Percentiles rank a stretch among this genome's conserved stretches.
These are phyloP conservation scores for Lophotriccus pileatus DNA, from an alignment of 2,797 vertebrate genomes.

Conservation along the genomic window DNA sequence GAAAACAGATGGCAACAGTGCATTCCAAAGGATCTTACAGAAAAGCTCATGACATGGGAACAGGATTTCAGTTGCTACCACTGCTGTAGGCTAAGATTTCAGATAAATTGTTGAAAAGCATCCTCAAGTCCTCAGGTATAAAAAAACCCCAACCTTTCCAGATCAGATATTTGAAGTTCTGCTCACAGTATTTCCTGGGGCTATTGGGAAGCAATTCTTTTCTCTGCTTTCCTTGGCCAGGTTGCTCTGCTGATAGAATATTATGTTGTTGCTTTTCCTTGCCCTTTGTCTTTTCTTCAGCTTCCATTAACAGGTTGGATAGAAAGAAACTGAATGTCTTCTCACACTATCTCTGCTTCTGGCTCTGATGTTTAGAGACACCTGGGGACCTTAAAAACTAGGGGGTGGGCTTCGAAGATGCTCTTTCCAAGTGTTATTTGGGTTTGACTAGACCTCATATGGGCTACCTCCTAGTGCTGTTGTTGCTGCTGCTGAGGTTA, in stretches of 20 bases:
- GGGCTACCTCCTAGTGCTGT: background rate
- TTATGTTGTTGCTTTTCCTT: background rate
- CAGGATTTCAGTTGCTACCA: background rate
- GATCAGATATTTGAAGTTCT: background rate
- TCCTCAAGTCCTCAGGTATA: background rate
- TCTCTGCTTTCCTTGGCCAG: background rate
- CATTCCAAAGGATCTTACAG: constrained; percentile 14
- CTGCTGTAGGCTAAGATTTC: background rate
- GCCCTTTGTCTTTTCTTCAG: background rate
- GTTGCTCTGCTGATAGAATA: background rate
- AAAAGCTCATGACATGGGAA: background rate
- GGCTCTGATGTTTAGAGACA: background rate
- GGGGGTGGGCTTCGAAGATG: background rate
- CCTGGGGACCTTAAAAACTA: background rate
- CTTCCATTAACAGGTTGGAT: background rate
- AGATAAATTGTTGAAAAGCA: background rate
- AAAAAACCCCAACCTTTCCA: background rate
- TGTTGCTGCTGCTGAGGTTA: background rate
- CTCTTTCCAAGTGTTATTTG: background rate
- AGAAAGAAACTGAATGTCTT: background rate
- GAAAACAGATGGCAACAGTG: constrained; percentile 7
- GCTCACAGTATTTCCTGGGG: background rate
- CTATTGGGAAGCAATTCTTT: background rate
- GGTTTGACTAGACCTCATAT: background rate
- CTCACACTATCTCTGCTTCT: background rate